Base-by-base conservation (phyloP, 2,888 invertebrate genomes). In the Tiliacea aurago region DNA sequence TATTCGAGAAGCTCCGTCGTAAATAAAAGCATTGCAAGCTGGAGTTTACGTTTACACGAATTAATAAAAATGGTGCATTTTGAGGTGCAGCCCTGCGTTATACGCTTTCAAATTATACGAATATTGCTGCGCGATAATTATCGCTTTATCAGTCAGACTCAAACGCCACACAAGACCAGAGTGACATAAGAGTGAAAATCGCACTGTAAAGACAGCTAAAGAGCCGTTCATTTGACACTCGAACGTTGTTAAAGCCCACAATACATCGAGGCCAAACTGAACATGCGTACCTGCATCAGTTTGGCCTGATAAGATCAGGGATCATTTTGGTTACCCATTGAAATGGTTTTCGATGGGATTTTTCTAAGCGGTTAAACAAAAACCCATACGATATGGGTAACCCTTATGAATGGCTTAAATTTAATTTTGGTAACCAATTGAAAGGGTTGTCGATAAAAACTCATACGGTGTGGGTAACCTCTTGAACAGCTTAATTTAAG, bases 11-110 rank as follows among this genome's bases (percentile, higher is more conserved):
- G 77, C 55, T 58, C 62, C 69, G 62, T 80, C 74, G 74, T 75
- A 82, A 73, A 77, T 73, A 79, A 81, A 84, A 82, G 75, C 75
- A 70, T 77, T 77, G 63, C 47, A 81, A 84, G 79, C 82, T 76
- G 81, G 68, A 66, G 68, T 69, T 68, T 71, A 80, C 43, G 61
- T 71, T 55, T 58, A 68, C 20, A 67, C 20, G 51, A 71, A 65
- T 68, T 2, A 56, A 61, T 69, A 43, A 69, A 78, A 68, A 76
- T 59, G 61, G 72, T 76, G 76, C 64, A 72, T 68, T 67, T 73
- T 71, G 68, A 70, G 55, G 55, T 68, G 69, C 79, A 79, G 73
- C 75, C 79, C 68, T 73, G 84, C 65, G 61, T 84, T 37, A 62
- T 62, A 72, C 49, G 58, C 23, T 55, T 68, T 58, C 23, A 47